Percentiles rank a stretch among this genome's conserved stretches.
phyloP scores from a whole-genome alignment of 2,113 vertebrate species.

The Thunnus thynnus region DNA sequence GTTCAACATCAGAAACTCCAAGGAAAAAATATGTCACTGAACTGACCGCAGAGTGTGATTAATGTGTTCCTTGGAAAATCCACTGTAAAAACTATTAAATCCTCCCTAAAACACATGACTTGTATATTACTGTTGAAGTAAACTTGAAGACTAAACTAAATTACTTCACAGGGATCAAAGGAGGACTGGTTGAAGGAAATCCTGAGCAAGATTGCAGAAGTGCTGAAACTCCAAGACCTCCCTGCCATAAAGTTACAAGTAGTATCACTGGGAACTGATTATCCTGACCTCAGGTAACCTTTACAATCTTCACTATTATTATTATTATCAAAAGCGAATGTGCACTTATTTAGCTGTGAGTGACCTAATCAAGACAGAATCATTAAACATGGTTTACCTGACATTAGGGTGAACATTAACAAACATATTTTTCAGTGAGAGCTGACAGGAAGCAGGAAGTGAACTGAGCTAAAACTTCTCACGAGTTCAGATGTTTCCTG shows the following conservation, averaged over 20 bases:
- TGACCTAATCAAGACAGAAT: neutral
- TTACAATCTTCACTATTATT: neutral
- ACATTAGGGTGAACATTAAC: neutral
- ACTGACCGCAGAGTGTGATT: neutral
- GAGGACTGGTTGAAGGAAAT: constrained; percentile 84
- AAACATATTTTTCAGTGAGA: neutral
- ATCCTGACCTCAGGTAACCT: constrained; percentile 91
- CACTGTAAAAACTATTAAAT: neutral
- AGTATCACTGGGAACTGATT: constrained; percentile 75
- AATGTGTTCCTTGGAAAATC: neutral
- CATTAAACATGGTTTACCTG: neutral
- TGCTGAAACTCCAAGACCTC: constrained; percentile 90
- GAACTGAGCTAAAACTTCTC: neutral
- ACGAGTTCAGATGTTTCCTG: constrained; percentile 27
- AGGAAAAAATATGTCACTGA: neutral
- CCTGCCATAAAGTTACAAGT: constrained; percentile 90
- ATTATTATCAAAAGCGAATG: no score
- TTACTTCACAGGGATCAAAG: constrained; percentile 83
- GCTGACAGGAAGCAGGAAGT: neutral
- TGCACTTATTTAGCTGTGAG: neutral
- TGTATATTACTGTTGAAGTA: no score
- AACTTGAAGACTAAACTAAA: neutral
- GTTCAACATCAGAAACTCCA: neutral
- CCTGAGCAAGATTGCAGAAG: constrained; percentile 87
- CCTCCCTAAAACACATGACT: neutral